Conservation (phyloP, 2,113 vertebrate species). For the Thalassoma bifasciatum region DNA sequence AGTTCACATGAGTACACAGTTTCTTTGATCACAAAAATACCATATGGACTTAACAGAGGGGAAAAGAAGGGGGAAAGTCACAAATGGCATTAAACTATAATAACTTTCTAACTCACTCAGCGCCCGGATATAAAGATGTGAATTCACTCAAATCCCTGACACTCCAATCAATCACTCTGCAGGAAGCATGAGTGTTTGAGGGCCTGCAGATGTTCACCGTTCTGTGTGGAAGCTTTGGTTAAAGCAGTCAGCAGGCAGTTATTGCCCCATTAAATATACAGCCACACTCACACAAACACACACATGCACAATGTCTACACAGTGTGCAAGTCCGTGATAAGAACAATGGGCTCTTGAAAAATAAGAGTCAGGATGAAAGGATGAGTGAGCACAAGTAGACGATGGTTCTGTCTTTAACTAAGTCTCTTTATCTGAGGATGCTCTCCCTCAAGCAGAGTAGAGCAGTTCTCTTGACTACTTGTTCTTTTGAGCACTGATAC, state of each 20-base stretch:
- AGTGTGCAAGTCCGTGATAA: conserved; percentile 9
- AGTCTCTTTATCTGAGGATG: background rate
- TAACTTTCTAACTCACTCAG: conserved; percentile 2
- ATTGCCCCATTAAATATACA: conserved; percentile 39
- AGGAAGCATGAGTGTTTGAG: conserved; percentile 29
- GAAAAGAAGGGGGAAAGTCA: background rate
- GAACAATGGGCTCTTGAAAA: conserved; percentile 7
- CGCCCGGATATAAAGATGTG: conserved; percentile 12
- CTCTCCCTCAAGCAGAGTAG: background rate
- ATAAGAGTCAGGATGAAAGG: background rate
- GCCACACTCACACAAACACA: background rate
- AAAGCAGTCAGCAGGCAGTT: conserved; percentile 46
- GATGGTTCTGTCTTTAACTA: background rate
- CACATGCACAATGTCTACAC: conserved; percentile 3
- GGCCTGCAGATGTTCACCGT: conserved; percentile 52
- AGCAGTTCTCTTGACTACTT: background rate
- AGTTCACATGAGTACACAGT: background rate
- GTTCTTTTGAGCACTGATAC: background rate
- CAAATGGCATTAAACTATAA: background rate
- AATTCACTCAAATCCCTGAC: conserved; percentile 25
- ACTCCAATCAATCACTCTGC: conserved; percentile 55
- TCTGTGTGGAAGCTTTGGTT: conserved; percentile 40
- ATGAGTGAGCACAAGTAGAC: background rate
- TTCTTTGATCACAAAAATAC: background rate
- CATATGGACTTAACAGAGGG: background rate